Percentiles rank a stretch among this genome's conserved stretches.
Conservation (phyloP, 1,140 invertebrate genomes). For the Pollicipes pollicipes region DNA sequence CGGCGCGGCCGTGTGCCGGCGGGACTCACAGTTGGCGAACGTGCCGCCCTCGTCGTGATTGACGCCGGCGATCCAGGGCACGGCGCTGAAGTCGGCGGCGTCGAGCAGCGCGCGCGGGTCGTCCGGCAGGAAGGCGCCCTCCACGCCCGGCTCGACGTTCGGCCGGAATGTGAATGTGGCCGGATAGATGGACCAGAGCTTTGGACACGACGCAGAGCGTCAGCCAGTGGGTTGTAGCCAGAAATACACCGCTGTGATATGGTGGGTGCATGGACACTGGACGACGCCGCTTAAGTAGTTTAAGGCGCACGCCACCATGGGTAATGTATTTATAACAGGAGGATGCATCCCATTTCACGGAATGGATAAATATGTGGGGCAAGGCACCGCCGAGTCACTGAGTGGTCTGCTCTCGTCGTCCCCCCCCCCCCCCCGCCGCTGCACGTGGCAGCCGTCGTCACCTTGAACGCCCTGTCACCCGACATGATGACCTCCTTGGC, state of each 20-base stretch:
- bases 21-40: slow-evolving; percentile 12
- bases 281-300: too few relatives aligned
- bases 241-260: too few relatives aligned
- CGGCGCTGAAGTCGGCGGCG: slow-evolving; percentile 3
- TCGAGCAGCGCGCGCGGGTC: slow-evolving; percentile 5
- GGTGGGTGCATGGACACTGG: too few relatives aligned
- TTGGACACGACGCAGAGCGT: too few relatives aligned
- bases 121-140: slow-evolving; percentile 12
- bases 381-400: background rate
- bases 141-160: slow-evolving; percentile 11
- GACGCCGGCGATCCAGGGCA: slow-evolving; percentile 11
- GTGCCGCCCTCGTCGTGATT: slow-evolving; percentile 12
- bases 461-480: background rate
- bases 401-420: background rate
- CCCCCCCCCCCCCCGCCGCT: too few relatives aligned
- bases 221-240: too few relatives aligned
- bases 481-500: background rate
- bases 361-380: too few relatives aligned
- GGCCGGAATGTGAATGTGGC: slow-evolving; percentile 11
- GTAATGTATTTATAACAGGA: too few relatives aligned
- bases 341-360: too few relatives aligned
- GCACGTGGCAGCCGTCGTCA: too few relatives aligned
- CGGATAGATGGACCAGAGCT: slow-evolving; percentile 12
- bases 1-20: too few relatives aligned
- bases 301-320: too few relatives aligned